These are phyloP conservation scores for Platysternon megacephalum DNA, from an alignment of 2,113 vertebrate species.

Conservation along the genomic window DNA sequence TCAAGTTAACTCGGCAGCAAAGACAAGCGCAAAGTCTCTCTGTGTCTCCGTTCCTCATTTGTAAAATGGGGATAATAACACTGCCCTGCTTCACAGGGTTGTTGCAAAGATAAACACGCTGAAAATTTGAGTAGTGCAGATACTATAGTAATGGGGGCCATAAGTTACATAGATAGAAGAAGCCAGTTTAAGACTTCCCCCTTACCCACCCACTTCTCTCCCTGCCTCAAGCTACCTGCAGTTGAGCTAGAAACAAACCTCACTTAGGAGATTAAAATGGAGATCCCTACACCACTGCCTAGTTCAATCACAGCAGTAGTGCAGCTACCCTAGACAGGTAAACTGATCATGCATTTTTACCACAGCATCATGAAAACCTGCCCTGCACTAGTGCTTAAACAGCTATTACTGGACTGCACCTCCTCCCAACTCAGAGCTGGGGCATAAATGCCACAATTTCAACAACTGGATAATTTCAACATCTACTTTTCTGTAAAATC, in stretches of 20 bases:
- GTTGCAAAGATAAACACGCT: not conserved
- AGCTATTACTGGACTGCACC: not conserved
- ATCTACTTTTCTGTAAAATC: not conserved
- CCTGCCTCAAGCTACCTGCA: not conserved
- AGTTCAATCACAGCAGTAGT: not conserved
- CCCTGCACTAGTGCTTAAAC: not conserved
- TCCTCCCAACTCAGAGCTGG: not conserved
- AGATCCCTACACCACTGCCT: not conserved
- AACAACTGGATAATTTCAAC: not conserved
- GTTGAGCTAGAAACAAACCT: not conserved
- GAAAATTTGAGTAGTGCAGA: rapidly evolving
- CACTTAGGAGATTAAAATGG: not conserved
- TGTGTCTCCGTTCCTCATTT: not conserved
- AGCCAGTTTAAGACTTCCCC: not conserved
- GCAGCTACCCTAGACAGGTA: not conserved
- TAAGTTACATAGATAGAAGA: not conserved
- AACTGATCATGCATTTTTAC: not conserved
- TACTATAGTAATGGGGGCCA: not conserved
- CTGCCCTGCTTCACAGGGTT: not conserved
- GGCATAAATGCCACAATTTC: not conserved
- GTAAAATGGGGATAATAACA: not conserved
- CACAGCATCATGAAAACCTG: not conserved
- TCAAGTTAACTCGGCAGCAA: not conserved
- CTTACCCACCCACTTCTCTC: not conserved
- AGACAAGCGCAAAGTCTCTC: not conserved